A percentile compares a stretch with the other conserved stretches of the same genome.
phyloP scores from a whole-genome alignment of 2,888 invertebrate species.

The Celastrina argiolus region DNA sequence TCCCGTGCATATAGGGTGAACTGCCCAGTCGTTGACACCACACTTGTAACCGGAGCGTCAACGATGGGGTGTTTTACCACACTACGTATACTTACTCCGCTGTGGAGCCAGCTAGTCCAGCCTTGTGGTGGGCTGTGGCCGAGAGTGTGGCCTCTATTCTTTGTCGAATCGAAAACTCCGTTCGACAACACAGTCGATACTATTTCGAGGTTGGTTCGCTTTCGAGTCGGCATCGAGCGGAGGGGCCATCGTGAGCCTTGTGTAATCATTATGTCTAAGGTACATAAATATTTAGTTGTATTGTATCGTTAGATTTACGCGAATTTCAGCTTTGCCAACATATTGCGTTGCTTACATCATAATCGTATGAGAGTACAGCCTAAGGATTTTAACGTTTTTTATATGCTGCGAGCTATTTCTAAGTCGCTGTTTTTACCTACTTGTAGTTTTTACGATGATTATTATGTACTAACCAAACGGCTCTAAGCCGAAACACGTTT shows the following conservation, averaged over 20 bases:
- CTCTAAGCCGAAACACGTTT: constrained; percentile 68
- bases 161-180: constrained; percentile 1
- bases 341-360: constrained; percentile 76
- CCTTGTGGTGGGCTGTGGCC: constrained; percentile 31
- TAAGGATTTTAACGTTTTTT: constrained; percentile 77
- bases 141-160: neutral
- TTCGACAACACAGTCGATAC: neutral
- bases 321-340: constrained; percentile 76
- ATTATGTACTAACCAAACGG: constrained; percentile 55
- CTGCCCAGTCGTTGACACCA: constrained; percentile 25
- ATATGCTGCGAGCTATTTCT: constrained; percentile 77
- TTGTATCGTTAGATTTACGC: constrained; percentile 75
- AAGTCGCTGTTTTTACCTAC: constrained; percentile 72
- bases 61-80: neutral
- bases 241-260: constrained; percentile 67
- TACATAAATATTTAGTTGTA: constrained; percentile 76
- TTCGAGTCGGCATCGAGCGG: constrained; percentile 38
- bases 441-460: constrained; percentile 46
- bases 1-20: constrained; percentile 61
- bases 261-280: constrained; percentile 75
- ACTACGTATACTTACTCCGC: constrained; percentile 31
- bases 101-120: constrained; percentile 52
- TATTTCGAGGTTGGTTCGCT: neutral
- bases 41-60: constrained; percentile 7
- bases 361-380: constrained; percentile 76